These are phyloP conservation scores for Erebia epiphron DNA, from an alignment of 2,888 invertebrate genomes.

Conservation along the genomic window DNA sequence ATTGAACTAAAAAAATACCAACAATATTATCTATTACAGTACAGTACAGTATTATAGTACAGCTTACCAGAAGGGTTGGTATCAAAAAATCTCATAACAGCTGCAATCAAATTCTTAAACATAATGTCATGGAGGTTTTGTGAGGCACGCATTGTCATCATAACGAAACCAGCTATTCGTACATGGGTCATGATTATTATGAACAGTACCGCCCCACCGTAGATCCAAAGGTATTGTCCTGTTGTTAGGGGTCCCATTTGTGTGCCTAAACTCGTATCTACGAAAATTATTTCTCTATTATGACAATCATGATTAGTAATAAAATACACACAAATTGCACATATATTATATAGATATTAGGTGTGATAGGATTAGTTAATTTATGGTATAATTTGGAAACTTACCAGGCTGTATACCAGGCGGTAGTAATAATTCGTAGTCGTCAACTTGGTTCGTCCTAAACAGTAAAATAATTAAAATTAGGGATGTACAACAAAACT, in stretches of 20 bases:
- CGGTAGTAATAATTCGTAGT: conserved; percentile 55
- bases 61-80: conserved; percentile 88
- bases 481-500: too few species aligned
- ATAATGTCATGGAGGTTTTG: conserved; percentile 88
- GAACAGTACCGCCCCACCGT: conserved; percentile 58
- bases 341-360: too few species aligned
- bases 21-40: too few species aligned
- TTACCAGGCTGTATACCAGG: conserved; percentile 58
- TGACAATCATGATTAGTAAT: neutral
- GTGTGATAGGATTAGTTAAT: too few species aligned
- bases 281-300: conserved; percentile 34
- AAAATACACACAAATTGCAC: too few species aligned
- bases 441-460: conserved; percentile 72
- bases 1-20: neutral
- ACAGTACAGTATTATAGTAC: too few species aligned
- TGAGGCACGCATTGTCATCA: conserved; percentile 85
- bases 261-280: conserved; percentile 60
- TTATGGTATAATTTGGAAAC: conserved; percentile 17
- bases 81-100: conserved; percentile 90
- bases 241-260: conserved; percentile 63
- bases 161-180: conserved; percentile 84
- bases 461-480: conserved; percentile 23
- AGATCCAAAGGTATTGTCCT: conserved; percentile 62
- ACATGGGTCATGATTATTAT: conserved; percentile 75
- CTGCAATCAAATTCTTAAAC: conserved; percentile 87